Base-by-base conservation (phyloP, 1,140 invertebrate genomes). In the Cecropterus lyciades region DNA sequence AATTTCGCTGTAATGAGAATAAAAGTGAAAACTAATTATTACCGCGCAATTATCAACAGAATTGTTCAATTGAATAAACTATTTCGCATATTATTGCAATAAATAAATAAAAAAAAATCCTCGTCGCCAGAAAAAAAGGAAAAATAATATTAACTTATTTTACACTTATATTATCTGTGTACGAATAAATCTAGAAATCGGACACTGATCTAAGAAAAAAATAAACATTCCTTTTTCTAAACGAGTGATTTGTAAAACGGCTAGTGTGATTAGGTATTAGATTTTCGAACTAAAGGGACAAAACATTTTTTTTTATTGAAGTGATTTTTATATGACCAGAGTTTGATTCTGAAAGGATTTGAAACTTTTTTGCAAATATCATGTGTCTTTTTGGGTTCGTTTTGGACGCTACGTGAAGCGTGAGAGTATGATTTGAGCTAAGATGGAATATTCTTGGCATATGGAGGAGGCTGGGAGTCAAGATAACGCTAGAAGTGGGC, bases 381-480 rank as follows among this genome's bases (percentile, higher is more conserved):
- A 87, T 85, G 85, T 82, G 77, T 76, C 60, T 68, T 62, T 64
- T 65, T 51, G 77, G 77, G 24, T 84, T 77, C 49, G 74, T 72
- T 37, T 62, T 88, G 60, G 86, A 91, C 55, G 84, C 77, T 13
- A 89, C 87, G 66, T 85, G 71, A 83, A 67, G 49, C 13, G 14
- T n/a, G 56, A 68, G 48, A 65, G 46, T 73, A 75, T 67, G 65
- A 53, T 68, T 65, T 82, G 65, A 69, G 46, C 20, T 71, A 90
- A 81, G 73, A 91, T 91, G 88, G 88, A 91, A 87, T 91, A 89
- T 72, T 70, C 86, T 57, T 91, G 86, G 88, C 85, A 89, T 70
- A 85, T 91, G 73, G 88, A 87, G 73, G 85, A 87, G 49, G 49
- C 63, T 17, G 74, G 75, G 67, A 79, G 66, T 69, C 79, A 81